Evolutionary conservation across 2,797 vertebrate genomes (phyloP), one percentile per base, ranked within the genome.

Genomic region (Phoxinus dragarum): DNA sequence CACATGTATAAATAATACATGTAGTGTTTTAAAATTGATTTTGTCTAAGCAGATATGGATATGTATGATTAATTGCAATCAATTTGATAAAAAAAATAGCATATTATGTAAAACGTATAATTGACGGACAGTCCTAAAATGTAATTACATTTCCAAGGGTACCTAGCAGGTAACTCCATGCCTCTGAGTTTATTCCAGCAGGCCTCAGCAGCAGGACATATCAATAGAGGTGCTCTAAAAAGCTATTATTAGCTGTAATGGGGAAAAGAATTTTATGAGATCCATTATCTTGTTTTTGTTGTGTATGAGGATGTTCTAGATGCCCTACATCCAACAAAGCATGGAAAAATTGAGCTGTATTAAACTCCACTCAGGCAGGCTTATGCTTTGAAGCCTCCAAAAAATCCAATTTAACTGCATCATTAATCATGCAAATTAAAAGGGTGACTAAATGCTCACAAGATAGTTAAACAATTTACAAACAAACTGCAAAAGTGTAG

Each of bases 391-490:
- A 83, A 74, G 19, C 49, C 19, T 1, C 1, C 2, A 2, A 61
- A 61, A 61, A 5, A n/a, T 5, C 4, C 1, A 31, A 17, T 66
- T 34, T n/a, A 52, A 40, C 72, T 2, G 44, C 59, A 38, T 67
- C 21, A 82, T 66, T 49, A 83, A 76, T 67, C 59, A 76, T 52
- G 69, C 31, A 66, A 83, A 83, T 64, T 66, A 40, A 67, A 44
- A 74, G 9, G 16, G 23, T 42, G 31, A 75, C 42, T 74, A 66
- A 52, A 75, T 19, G 59, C 27, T 66, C 31, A 49, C 3, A 27
- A 69, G 69, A 69, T 52, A n/a, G 27, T 72, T 56, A 6, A 54
- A 52, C 47, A 40, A 38, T 74, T 75, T 27, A 74, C 11, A 27
- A 84, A 68, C 10, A 56, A 5, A 77, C 56, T 23, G 23, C 23